Evolutionary conservation across 1,140 invertebrate genomes (phyloP).

Genomic region (Macrocentrus cingulum): DNA sequence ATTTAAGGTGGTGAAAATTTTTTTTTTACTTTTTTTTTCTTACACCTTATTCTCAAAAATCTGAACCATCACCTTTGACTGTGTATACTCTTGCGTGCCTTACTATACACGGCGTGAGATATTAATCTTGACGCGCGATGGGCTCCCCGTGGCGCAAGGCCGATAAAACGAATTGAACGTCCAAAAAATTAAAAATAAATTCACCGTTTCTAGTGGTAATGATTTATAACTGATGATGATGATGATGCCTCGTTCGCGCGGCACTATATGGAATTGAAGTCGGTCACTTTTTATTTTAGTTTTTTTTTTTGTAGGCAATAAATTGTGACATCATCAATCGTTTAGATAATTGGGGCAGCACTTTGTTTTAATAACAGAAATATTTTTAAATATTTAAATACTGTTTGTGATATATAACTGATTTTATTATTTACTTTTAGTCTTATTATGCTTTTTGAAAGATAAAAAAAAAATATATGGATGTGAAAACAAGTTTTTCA

Average conservation of each 20-base stretch:
- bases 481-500: too few species aligned
- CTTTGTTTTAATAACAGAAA: too few species aligned
- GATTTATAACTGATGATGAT: slow-evolving; percentile 28
- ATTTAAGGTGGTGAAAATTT: slow-evolving; percentile 22
- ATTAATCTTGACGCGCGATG: slow-evolving; percentile 32
- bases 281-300: slow-evolving; percentile 15
- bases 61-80: slow-evolving; percentile 6
- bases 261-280: slow-evolving; percentile 9
- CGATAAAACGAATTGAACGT: slow-evolving; percentile 35
- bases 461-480: too few species aligned
- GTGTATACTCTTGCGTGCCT: slow-evolving; percentile 24
- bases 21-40: slow-evolving; percentile 32
- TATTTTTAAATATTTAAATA: too few species aligned
- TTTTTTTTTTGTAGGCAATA: slow-evolving; percentile 6
- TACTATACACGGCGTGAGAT: slow-evolving; percentile 29
- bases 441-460: too few species aligned
- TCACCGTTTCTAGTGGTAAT: slow-evolving; percentile 29
- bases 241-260: slow-evolving; percentile 18
- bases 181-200: slow-evolving; percentile 35
- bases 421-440: too few species aligned
- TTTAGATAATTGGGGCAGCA: too few species aligned
- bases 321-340: not conserved
- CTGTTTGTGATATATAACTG: too few species aligned
- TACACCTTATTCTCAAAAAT: slow-evolving; percentile 29
- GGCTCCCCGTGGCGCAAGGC: slow-evolving; percentile 25